These are phyloP conservation scores for Empis livida DNA, from an alignment of 2,888 invertebrate species.

Conservation along the genomic window DNA sequence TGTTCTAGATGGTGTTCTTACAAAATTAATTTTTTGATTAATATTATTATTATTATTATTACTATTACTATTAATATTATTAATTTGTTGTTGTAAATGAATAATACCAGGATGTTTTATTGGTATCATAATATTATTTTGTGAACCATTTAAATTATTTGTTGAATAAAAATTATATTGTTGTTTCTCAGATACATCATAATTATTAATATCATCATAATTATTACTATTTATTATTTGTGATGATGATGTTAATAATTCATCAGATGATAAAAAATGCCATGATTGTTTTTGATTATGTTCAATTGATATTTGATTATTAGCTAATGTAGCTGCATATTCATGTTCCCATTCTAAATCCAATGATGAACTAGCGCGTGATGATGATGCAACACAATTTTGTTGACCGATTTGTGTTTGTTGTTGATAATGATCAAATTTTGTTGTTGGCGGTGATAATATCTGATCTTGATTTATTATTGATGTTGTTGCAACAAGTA, in stretches of 20 bases:
- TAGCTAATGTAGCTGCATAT: conserved; percentile 18
- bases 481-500: conserved; percentile 21
- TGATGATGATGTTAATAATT: conserved; percentile 15
- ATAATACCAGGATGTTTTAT: neutral
- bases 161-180: neutral
- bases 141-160: neutral
- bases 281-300: conserved; percentile 7
- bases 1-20: conserved; percentile 33
- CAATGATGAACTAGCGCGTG: conserved; percentile 49
- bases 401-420: neutral
- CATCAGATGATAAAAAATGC: conserved; percentile 7
- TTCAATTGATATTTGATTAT: neutral
- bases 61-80: neutral
- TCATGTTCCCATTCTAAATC: conserved; percentile 63
- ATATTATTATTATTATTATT: conserved; percentile 5
- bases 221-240: neutral
- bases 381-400: conserved; percentile 34
- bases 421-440: neutral
- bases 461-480: neutral
- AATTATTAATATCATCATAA: conserved; percentile 5
- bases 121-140: neutral
- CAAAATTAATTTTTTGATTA: conserved; percentile 11
- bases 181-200: neutral
- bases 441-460: neutral
- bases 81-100: neutral